phyloP scores from a whole-genome alignment of 2,888 invertebrate species.

The Cataglyphis altisquamis region DNA sequence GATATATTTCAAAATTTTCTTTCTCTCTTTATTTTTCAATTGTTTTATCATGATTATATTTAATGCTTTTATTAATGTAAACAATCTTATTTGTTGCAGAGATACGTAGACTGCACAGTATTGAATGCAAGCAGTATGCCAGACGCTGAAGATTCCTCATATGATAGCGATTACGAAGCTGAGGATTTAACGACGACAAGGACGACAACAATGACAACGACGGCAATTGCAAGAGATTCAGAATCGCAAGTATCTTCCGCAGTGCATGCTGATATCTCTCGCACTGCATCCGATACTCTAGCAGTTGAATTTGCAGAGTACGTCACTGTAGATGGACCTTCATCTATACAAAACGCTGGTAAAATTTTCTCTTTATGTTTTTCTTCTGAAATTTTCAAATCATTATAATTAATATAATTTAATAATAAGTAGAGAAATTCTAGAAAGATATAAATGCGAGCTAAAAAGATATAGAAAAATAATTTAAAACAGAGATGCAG shows the following conservation, averaged over 20 bases:
- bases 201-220: conserved; percentile 93
- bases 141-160: conserved; percentile 94
- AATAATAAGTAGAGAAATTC: background rate
- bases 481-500: too few species aligned
- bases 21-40: background rate
- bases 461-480: too few species aligned
- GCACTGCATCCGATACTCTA: conserved; percentile 94
- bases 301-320: conserved; percentile 95
- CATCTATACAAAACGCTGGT: conserved; percentile 81
- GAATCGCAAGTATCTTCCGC: conserved; percentile 80
- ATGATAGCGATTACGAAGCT: conserved; percentile 93
- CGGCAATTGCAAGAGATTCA: conserved; percentile 87
- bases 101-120: conserved; percentile 91
- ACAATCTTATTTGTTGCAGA: conserved; percentile 86
- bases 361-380: background rate
- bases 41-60: background rate
- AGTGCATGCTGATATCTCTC: conserved; percentile 92
- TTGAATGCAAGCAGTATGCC: conserved; percentile 87
- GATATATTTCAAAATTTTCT: too few species aligned
- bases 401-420: too few species aligned
- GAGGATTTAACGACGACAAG: conserved; percentile 76
- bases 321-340: conserved; percentile 88
- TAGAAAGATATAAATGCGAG: too few species aligned
- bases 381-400: background rate
- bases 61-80: background rate